A percentile compares a stretch with the other conserved stretches of the same genome.
Conservation (phyloP, 1,140 invertebrate genomes). For the Rhagoletis zephyria region DNA sequence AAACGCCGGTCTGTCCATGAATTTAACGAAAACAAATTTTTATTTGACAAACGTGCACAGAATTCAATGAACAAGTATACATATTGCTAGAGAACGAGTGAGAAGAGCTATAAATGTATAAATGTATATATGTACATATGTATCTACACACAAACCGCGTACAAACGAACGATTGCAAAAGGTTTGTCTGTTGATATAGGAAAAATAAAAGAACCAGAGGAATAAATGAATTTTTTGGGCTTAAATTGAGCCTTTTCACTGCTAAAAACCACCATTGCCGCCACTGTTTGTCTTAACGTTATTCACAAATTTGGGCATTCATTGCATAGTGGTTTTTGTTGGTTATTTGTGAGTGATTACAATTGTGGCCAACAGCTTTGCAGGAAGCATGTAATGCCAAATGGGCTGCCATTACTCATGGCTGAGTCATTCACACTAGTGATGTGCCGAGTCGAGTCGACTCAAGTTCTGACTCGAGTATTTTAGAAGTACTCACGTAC, state of each 20-base stretch:
- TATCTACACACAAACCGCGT: too few species aligned
- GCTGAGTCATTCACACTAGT: not conserved
- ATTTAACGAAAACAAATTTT: conserved; percentile 38
- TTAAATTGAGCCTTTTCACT: not conserved
- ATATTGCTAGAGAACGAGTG: not conserved
- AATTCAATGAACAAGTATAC: not conserved
- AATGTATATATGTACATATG: too few species aligned
- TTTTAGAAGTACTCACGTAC: too few species aligned
- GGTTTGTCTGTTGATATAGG: not conserved
- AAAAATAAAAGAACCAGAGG: not conserved
- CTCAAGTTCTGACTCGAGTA: too few species aligned
- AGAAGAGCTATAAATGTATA: not conserved
- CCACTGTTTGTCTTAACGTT: not conserved
- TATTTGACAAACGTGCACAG: conserved; percentile 26
- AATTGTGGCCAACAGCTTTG: not conserved
- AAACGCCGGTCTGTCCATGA: not conserved
- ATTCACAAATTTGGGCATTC: not conserved
- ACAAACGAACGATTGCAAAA: not conserved
- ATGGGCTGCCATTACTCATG: not conserved
- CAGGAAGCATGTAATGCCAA: not conserved
- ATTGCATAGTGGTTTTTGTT: not conserved
- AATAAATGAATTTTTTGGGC: not conserved
- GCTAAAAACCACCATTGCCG: not conserved
- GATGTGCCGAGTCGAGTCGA: too few species aligned
- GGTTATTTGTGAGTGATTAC: not conserved